These are phyloP conservation scores for Dryas iulia DNA, from an alignment of 1,140 invertebrate genomes.

Conservation along the genomic window DNA sequence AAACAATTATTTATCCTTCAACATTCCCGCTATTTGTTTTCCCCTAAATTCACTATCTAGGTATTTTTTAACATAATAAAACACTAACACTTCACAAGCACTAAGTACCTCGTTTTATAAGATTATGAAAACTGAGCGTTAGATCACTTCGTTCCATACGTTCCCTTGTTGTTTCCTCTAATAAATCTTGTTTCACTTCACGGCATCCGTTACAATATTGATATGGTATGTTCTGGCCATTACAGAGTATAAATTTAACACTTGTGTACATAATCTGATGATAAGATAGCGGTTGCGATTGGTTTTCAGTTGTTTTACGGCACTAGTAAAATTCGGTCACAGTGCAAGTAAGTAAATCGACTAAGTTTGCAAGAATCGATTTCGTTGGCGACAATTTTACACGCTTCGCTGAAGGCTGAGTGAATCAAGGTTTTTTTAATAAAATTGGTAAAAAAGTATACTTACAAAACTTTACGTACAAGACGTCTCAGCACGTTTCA, in stretches of 20 bases:
- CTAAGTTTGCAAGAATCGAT: slow-evolving; percentile 18
- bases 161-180: slow-evolving; percentile 31
- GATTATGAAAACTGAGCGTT: slow-evolving; percentile 73
- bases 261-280: slow-evolving; percentile 75
- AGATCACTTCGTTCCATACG: slow-evolving; percentile 73
- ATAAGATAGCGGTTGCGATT: slow-evolving; percentile 68
- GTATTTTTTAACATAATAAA: too few species aligned
- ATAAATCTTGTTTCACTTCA: slow-evolving; percentile 33
- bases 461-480: slow-evolving; percentile 58
- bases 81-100: slow-evolving; percentile 42
- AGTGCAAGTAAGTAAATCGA: slow-evolving; percentile 23
- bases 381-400: slow-evolving; percentile 38
- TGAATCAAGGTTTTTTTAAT: slow-evolving; percentile 12
- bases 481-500: neutral
- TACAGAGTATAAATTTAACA: slow-evolving; percentile 60
- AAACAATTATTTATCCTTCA: too few species aligned
- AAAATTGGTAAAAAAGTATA: slow-evolving; percentile 42
- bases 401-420: slow-evolving; percentile 52
- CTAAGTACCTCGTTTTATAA: slow-evolving; percentile 77
- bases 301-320: slow-evolving; percentile 39
- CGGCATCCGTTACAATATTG: slow-evolving; percentile 48
- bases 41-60: too few species aligned
- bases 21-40: too few species aligned
- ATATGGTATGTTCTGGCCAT: slow-evolving; percentile 64
- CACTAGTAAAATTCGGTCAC: slow-evolving; percentile 20